Conservation (phyloP, 2,113 vertebrate genomes). For the Megaceryle torquata region DNA sequence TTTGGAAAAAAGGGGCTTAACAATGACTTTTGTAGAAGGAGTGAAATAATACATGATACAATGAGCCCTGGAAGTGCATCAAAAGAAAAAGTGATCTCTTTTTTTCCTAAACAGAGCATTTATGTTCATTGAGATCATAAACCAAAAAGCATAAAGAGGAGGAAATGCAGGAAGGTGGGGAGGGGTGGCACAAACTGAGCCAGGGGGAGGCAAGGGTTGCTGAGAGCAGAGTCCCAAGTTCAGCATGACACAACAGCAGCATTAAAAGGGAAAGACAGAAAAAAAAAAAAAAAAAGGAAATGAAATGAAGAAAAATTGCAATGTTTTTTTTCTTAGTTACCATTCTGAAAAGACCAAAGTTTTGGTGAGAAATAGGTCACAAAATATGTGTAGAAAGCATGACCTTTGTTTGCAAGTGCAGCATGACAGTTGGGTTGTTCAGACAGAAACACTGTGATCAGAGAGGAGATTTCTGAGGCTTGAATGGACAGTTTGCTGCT, state of each 20-base stretch:
- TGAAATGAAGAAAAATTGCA: not conserved
- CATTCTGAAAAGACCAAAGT: conserved; percentile 5
- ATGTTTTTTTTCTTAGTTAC: not conserved
- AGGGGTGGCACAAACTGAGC: not conserved
- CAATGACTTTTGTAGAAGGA: conserved; percentile 12
- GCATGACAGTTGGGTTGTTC: not conserved
- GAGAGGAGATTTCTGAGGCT: not conserved
- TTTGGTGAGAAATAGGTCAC: not conserved
- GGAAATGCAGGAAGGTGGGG: not conserved
- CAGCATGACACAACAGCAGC: not conserved
- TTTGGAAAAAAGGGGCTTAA: not conserved
- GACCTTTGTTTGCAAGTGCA: conserved; percentile 36
- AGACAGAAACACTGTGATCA: conserved; percentile 10
- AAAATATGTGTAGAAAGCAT: not conserved
- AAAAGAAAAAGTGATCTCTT: conserved; percentile 15
- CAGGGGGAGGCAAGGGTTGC: not conserved
- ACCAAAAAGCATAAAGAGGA: conserved; percentile 18
- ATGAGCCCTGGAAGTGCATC: conserved; percentile 19
- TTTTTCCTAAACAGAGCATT: conserved; percentile 31
- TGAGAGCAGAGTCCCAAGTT: not conserved
- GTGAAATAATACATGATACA: conserved; percentile 8
- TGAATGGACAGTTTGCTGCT: not conserved
- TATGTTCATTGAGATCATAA: conserved; percentile 30
- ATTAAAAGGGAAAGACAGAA: not conserved
- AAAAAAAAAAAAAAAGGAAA: not conserved